These are phyloP conservation scores for Emys orbicularis DNA, from an alignment of 2,797 vertebrate genomes.

Conservation along the genomic window DNA sequence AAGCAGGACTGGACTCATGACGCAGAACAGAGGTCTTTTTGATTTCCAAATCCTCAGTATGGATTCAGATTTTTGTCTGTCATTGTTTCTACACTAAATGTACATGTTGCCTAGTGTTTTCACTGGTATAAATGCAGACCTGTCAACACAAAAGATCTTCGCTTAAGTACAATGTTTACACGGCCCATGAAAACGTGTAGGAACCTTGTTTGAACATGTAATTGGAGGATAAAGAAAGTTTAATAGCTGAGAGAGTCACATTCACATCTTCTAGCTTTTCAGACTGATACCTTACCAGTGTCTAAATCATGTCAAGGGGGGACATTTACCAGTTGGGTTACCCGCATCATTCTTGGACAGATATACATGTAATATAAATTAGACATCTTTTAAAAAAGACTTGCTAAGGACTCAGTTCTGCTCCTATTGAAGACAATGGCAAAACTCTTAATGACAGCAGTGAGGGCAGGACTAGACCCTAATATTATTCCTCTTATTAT, in stretches of 20 bases:
- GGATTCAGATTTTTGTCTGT: not conserved
- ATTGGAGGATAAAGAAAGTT: constrained; percentile 1
- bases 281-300: not conserved
- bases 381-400: not conserved
- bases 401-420: not conserved
- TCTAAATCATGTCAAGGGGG: not conserved
- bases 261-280: constrained; percentile 5
- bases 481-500: not conserved
- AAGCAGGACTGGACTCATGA: not conserved
- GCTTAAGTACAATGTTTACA: not conserved
- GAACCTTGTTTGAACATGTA: not conserved
- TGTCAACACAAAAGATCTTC: not conserved
- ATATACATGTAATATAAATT: not conserved
- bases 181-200: not conserved
- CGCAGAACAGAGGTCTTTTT: not conserved
- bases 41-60: not conserved
- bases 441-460: not conserved
- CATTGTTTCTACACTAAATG: not conserved
- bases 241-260: not conserved
- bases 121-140: not conserved
- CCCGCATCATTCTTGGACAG: not conserved
- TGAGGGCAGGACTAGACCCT: not conserved
- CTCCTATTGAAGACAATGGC: not conserved
- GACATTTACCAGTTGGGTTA: not conserved
- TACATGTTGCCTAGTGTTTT: not conserved